Evolutionary conservation across 2,113 vertebrate genomes (phyloP).

Genomic region (Rhea pennata): DNA sequence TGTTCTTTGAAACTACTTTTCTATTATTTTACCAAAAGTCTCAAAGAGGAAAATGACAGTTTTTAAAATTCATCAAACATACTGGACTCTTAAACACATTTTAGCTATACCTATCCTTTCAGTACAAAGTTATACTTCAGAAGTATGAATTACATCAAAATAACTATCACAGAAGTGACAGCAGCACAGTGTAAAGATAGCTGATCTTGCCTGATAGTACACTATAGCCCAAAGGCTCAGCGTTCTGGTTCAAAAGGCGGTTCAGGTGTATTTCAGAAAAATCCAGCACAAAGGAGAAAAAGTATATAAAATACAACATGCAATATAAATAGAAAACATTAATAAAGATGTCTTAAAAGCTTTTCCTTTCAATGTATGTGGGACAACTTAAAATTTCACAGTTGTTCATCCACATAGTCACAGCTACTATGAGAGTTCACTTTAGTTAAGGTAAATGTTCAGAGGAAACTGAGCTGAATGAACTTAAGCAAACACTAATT

Average conservation of each 20-base stretch:
- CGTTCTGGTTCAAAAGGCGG: accelerated
- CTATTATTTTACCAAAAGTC: not conserved
- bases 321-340: not conserved
- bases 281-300: not conserved
- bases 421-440: not conserved
- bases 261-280: not conserved
- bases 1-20: constrained; percentile 3
- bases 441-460: not conserved
- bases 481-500: not conserved
- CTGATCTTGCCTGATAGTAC: not conserved
- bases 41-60: not conserved
- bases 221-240: not conserved
- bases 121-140: not conserved
- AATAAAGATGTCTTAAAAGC: not conserved
- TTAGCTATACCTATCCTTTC: not conserved
- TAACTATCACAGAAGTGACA: not conserved
- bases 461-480: not conserved
- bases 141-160: not conserved
- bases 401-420: accelerated
- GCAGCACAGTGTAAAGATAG: not conserved
- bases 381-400: not conserved
- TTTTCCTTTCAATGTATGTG: not conserved
- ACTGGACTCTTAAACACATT: not conserved
- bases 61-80: not conserved
- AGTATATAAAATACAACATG: not conserved